Evolutionary conservation across 2,797 vertebrate genomes (phyloP).

Genomic region (Gallinago stenura): DNA sequence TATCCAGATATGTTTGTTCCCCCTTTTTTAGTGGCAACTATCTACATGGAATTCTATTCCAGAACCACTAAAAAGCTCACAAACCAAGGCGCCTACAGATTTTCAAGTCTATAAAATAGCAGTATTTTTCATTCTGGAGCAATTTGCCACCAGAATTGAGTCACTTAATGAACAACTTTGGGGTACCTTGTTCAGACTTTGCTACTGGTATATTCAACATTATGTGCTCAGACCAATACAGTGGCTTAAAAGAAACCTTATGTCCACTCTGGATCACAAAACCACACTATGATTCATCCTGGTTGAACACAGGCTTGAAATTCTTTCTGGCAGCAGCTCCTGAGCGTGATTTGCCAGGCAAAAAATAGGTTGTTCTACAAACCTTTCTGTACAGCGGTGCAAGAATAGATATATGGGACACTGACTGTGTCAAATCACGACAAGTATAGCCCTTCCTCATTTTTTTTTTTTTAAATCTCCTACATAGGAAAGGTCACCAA

Average conservation of each 20-base stretch:
- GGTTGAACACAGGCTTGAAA: background rate
- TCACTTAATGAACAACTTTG: background rate
- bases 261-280: background rate
- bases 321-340: background rate
- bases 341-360: background rate
- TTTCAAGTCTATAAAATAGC: background rate
- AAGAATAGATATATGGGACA: background rate
- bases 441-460: background rate
- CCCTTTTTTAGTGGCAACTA: background rate
- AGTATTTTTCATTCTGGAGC: background rate
- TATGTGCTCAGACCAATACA: background rate
- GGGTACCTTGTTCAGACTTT: background rate
- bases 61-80: background rate
- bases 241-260: background rate
- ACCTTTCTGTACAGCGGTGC: background rate
- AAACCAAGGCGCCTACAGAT: background rate
- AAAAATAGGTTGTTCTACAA: background rate
- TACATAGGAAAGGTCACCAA: background rate
- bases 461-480: background rate
- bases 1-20: background rate
- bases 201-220: background rate
- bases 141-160: background rate
- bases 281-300: background rate
- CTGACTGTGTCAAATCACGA: background rate
- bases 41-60: background rate